Conservation (phyloP, 2,888 invertebrate genomes). For the Nemotelus nigrinus region DNA sequence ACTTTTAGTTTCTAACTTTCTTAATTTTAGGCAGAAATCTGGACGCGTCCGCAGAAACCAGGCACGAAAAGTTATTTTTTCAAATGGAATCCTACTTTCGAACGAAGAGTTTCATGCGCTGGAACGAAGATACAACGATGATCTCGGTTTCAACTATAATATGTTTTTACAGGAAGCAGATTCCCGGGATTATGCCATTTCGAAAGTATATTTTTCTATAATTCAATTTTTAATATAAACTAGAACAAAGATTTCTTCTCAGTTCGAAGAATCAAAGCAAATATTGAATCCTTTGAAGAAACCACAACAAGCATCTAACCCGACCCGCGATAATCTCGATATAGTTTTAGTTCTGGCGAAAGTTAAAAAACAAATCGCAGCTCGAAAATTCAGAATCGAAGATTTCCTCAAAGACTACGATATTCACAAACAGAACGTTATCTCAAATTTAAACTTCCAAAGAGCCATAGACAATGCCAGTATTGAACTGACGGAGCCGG, state of each 20-base stretch:
- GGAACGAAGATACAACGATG: slow-evolving; percentile 76
- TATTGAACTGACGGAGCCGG: slow-evolving; percentile 72
- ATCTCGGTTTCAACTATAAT: slow-evolving; percentile 79
- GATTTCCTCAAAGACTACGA: slow-evolving; percentile 77
- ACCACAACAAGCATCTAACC: slow-evolving; percentile 53
- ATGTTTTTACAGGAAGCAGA: slow-evolving; percentile 73
- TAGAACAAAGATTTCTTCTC: slow-evolving; percentile 30
- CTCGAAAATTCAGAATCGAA: slow-evolving; percentile 73
- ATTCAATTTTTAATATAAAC: background rate
- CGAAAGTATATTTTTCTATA: slow-evolving; percentile 53
- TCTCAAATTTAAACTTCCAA: slow-evolving; percentile 75
- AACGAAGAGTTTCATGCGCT: slow-evolving; percentile 75
- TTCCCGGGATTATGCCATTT: slow-evolving; percentile 61
- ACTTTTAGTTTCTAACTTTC: background rate
- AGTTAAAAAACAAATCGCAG: slow-evolving; percentile 76
- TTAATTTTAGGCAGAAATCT: slow-evolving; percentile 69
- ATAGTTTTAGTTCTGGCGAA: slow-evolving; percentile 78
- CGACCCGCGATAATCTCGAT: slow-evolving; percentile 67
- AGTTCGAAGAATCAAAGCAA: slow-evolving; percentile 46
- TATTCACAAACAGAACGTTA: slow-evolving; percentile 70
- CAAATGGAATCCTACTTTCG: slow-evolving; percentile 74
- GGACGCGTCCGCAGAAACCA: slow-evolving; percentile 78
- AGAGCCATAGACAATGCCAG: slow-evolving; percentile 75
- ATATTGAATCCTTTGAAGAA: slow-evolving; percentile 28
- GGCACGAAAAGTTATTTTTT: slow-evolving; percentile 76